Evolutionary conservation across 2,797 vertebrate genomes (phyloP).

Genomic region (Carcharodon carcharias): DNA sequence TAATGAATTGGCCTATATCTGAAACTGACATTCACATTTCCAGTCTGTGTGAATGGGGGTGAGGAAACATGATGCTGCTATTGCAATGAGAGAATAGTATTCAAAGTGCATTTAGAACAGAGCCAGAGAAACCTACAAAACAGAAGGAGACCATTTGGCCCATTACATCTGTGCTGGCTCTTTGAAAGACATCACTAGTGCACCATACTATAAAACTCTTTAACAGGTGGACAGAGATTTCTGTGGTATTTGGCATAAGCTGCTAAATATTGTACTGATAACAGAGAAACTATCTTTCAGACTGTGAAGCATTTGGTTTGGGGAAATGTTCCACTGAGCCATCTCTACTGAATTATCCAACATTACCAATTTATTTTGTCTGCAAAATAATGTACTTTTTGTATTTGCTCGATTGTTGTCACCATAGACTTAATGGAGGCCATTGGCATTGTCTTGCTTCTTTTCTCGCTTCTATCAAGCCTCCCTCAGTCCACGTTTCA

Average conservation of each 20-base stretch:
- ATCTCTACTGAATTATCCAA: not conserved
- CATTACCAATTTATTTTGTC: not conserved
- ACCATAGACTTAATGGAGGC: no score
- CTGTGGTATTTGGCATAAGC: not conserved
- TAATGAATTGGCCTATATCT: not conserved
- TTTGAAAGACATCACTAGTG: not conserved
- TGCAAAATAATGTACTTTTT: not conserved
- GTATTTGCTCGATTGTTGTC: fast-evolving
- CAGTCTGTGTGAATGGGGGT: not conserved
- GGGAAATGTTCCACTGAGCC: not conserved
- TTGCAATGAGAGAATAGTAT: not conserved
- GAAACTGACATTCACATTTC: not conserved
- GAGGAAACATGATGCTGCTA: not conserved
- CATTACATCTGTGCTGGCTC: not conserved
- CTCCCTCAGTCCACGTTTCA: no score
- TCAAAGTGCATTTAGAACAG: not conserved
- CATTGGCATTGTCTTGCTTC: no score
- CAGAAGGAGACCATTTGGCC: not conserved
- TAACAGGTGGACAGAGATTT: not conserved
- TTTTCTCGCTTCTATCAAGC: no score
- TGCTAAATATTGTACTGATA: not conserved
- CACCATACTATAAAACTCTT: not conserved
- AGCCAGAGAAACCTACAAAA: not conserved
- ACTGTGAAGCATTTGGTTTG: not conserved
- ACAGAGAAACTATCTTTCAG: not conserved